Percentiles rank a stretch among this genome's conserved stretches.
Evolutionary conservation across 2,888 invertebrate genomes (phyloP).

Genomic region (Fabriciana adippe): DNA sequence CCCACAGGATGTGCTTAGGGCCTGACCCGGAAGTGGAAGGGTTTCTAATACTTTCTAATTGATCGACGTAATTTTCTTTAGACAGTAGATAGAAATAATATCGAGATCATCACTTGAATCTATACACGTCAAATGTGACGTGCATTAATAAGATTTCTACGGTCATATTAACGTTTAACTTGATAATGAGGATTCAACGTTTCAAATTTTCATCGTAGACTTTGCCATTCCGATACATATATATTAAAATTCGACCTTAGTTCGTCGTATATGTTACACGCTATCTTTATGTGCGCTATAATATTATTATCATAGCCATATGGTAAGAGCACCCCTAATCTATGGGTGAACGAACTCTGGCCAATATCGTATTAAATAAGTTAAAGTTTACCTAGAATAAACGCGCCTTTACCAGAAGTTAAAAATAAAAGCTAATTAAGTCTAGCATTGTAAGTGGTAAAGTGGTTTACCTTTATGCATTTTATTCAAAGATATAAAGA

Average conservation of each 20-base stretch:
- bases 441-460: conserved; percentile 7
- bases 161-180: too few species aligned
- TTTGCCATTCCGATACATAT: too few species aligned
- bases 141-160: too few species aligned
- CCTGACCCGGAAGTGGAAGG: too few species aligned
- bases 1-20: too few species aligned
- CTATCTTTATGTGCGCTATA: conserved; percentile 2
- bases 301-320: conserved; percentile 1
- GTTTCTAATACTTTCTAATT: too few species aligned
- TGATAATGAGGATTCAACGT: too few species aligned
- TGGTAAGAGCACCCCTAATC: conserved; percentile 1
- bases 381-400: background rate
- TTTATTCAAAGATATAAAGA: conserved; percentile 13
- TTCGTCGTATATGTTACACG: background rate
- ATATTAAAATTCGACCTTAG: background rate
- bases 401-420: background rate
- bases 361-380: background rate
- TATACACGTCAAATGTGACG: too few species aligned
- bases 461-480: conserved; percentile 22
- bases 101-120: too few species aligned
- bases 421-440: conserved; percentile 7
- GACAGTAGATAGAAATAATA: too few species aligned
- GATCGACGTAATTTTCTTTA: too few species aligned
- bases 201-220: too few species aligned
- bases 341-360: conserved; percentile 9